Evolutionary conservation across 1,140 invertebrate species (phyloP).

Genomic region (Drosophila triauraria): DNA sequence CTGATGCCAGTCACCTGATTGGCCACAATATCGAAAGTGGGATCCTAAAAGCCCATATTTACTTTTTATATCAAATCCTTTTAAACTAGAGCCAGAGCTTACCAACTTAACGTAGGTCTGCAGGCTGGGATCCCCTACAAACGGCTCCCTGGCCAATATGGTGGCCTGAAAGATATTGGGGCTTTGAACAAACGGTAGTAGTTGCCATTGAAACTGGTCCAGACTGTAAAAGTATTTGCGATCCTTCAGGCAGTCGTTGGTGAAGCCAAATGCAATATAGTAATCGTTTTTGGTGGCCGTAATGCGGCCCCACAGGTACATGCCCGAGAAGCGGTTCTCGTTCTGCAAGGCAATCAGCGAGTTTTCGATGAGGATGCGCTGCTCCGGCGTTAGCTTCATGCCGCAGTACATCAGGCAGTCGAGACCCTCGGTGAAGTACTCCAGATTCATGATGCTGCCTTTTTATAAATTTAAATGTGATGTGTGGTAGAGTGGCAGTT

Average conservation of each 20-base stretch:
- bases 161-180: slow-evolving; percentile 87
- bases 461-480: slow-evolving; percentile 36
- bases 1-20: slow-evolving; percentile 85
- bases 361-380: slow-evolving; percentile 88
- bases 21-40: slow-evolving; percentile 79
- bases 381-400: slow-evolving; percentile 88
- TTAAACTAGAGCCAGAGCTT: background rate
- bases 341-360: slow-evolving; percentile 89
- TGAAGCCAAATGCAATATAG: slow-evolving; percentile 90
- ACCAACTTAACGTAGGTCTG: slow-evolving; percentile 85
- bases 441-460: slow-evolving; percentile 67
- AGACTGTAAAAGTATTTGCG: slow-evolving; percentile 90
- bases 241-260: slow-evolving; percentile 88
- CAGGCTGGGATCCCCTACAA: slow-evolving; percentile 87
- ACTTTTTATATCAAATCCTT: background rate
- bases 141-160: slow-evolving; percentile 86
- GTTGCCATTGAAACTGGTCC: slow-evolving; percentile 89
- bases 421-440: slow-evolving; percentile 75
- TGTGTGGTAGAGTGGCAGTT: slow-evolving; percentile 3
- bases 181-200: slow-evolving; percentile 87
- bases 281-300: slow-evolving; percentile 89
- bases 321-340: slow-evolving; percentile 90
- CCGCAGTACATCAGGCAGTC: slow-evolving; percentile 86
- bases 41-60: slow-evolving; percentile 55
- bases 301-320: slow-evolving; percentile 91